These are phyloP conservation scores for Drosophila ogumai DNA, from an alignment of 1,140 invertebrate species.

Conservation along the genomic window DNA sequence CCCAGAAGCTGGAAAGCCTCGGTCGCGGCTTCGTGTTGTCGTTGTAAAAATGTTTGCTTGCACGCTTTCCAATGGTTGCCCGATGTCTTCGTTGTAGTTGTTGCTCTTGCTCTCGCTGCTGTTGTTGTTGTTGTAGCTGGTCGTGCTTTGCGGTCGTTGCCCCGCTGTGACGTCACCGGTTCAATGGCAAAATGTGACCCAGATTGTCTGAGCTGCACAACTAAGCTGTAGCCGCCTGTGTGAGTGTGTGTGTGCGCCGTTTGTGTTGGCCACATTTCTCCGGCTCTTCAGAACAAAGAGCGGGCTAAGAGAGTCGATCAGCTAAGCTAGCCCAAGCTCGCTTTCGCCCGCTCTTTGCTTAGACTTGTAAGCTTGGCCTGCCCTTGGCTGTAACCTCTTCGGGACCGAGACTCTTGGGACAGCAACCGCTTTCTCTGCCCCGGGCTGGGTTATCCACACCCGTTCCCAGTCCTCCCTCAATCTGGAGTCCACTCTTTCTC, in stretches of 20 bases:
- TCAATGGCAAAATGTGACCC: constrained; percentile 85
- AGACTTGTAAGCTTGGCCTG: constrained; percentile 42
- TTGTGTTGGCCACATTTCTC: constrained; percentile 53
- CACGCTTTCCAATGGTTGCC: constrained; percentile 74
- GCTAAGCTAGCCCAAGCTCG: constrained; percentile 5
- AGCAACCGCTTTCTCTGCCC: constrained; percentile 34
- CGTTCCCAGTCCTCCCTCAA: constrained; percentile 18
- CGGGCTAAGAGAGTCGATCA: constrained; percentile 13
- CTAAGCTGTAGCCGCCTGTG: constrained; percentile 60
- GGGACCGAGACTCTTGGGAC: constrained; percentile 17
- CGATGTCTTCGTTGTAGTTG: constrained; percentile 46
- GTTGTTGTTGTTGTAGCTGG: constrained; percentile 57
- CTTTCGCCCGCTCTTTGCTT: constrained; percentile 13
- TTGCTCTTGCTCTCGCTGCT: constrained; percentile 30
- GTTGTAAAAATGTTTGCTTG: constrained; percentile 83
- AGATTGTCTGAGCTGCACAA: constrained; percentile 85
- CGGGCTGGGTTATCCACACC: constrained; percentile 21
- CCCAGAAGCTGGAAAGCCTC: constrained; percentile 31
- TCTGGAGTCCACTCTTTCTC: constrained; percentile 24
- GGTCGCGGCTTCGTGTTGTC: constrained; percentile 66
- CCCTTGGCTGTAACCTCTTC: constrained; percentile 49
- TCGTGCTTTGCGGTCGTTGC: constrained; percentile 84
- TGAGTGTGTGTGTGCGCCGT: constrained; percentile 20
- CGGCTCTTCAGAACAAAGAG: constrained; percentile 74
- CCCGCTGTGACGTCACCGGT: constrained; percentile 84